Evolutionary conservation across 2,888 invertebrate species (phyloP).

Genomic region (Lissocephala sabroskyi): DNA sequence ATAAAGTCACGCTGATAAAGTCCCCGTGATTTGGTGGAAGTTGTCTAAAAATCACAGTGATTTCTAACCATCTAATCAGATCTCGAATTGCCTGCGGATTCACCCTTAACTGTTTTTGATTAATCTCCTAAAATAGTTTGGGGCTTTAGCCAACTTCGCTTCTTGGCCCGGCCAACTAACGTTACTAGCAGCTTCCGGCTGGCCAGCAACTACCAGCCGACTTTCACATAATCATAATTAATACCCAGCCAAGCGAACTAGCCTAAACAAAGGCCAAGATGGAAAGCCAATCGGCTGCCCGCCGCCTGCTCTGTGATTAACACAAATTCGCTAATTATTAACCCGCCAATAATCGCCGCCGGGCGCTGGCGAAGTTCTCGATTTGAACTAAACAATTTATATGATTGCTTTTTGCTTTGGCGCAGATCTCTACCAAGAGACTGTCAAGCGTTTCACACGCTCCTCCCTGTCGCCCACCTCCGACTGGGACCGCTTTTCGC

Average conservation of each 20-base stretch:
- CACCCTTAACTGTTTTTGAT: too few species aligned
- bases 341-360: slow-evolving; percentile 4
- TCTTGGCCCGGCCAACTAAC: too few species aligned
- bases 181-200: slow-evolving; percentile 32
- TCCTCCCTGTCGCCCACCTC: slow-evolving; percentile 68
- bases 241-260: too few species aligned
- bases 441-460: slow-evolving; percentile 68
- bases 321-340: slow-evolving; percentile 54
- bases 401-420: slow-evolving; percentile 5
- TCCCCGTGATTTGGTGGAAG: not conserved
- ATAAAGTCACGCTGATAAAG: not conserved
- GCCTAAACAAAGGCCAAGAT: slow-evolving; percentile 16
- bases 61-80: too few species aligned
- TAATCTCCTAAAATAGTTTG: too few species aligned
- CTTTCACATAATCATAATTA: slow-evolving; percentile 37
- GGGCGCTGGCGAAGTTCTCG: not conserved
- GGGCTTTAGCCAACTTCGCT: too few species aligned
- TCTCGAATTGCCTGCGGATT: too few species aligned
- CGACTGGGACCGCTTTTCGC: slow-evolving; percentile 63
- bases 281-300: slow-evolving; percentile 11
- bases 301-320: slow-evolving; percentile 40
- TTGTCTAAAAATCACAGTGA: too few species aligned
- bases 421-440: slow-evolving; percentile 68
- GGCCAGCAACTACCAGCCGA: slow-evolving; percentile 28
- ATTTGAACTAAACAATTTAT: not conserved